Percentiles rank a stretch among this genome's conserved stretches.
These are phyloP conservation scores for Eira barbara DNA, from an alignment of 2,113 vertebrate genomes.

Conservation along the genomic window DNA sequence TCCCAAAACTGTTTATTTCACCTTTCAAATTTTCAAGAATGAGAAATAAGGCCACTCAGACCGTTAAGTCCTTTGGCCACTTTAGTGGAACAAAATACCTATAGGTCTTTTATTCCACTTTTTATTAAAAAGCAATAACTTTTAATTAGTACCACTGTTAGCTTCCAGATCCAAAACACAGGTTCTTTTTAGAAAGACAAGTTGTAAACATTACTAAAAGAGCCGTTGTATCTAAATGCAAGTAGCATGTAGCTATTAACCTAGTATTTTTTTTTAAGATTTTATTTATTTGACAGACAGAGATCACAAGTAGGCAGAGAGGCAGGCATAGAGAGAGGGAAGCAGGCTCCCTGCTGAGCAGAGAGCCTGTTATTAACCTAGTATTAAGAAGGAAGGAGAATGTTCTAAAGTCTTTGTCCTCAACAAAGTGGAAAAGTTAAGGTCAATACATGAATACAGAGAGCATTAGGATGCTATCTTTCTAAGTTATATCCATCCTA, in stretches of 20 bases:
- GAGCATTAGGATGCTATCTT: not conserved
- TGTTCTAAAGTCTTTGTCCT: constrained; percentile 20
- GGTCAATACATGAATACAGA: not conserved
- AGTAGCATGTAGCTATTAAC: not conserved
- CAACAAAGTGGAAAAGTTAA: not conserved
- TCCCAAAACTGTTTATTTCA: not conserved
- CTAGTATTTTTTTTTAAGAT: no score
- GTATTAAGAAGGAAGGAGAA: not conserved
- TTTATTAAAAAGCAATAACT: not conserved
- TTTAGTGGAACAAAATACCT: not conserved
- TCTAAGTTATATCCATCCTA: not conserved
- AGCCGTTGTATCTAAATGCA: not conserved
- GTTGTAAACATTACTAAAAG: constrained; percentile 12
- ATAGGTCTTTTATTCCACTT: not conserved
- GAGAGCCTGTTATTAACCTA: not conserved
- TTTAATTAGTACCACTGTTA: not conserved
- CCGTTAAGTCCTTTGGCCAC: not conserved
- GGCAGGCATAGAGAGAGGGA: no score
- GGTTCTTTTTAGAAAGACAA: not conserved
- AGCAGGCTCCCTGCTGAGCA: no score
- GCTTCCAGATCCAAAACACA: not conserved
- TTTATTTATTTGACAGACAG: no score
- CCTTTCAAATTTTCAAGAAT: not conserved
- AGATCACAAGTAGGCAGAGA: no score
- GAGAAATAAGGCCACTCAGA: not conserved